These are phyloP conservation scores for Sebastes taczanowskii DNA, from an alignment of 2,797 vertebrate species.

Conservation along the genomic window DNA sequence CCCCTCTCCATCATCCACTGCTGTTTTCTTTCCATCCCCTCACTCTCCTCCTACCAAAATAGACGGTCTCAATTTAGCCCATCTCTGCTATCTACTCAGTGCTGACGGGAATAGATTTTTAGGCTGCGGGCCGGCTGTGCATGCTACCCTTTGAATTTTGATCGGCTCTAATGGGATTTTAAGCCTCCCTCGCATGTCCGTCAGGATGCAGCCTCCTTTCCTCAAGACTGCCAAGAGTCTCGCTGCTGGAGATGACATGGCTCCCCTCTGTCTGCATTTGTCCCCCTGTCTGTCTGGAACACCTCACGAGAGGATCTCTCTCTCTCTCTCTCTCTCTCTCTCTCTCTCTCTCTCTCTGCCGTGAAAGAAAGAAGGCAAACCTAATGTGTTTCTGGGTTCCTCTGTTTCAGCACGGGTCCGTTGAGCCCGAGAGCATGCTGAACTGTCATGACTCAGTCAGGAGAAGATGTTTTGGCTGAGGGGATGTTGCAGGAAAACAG, in stretches of 20 bases:
- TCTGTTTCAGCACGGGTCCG: background rate
- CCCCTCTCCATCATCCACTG: background rate
- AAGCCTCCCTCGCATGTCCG: slow-evolving; percentile 59
- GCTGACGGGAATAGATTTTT: slow-evolving; percentile 75
- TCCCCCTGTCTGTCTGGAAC: background rate
- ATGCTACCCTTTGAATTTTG: slow-evolving; percentile 70
- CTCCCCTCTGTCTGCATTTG: slow-evolving; percentile 20
- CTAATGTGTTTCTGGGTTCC: background rate
- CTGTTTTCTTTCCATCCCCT: slow-evolving; percentile 57
- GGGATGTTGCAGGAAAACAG: slow-evolving; percentile 1
- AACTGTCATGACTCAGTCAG: slow-evolving; percentile 32
- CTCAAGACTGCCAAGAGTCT: slow-evolving; percentile 36
- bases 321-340: background rate
- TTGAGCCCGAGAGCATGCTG: slow-evolving; percentile 16
- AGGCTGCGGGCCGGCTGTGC: slow-evolving; percentile 58
- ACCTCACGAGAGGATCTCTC: slow-evolving; percentile 21
- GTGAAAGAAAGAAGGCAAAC: background rate
- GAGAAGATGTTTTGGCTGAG: slow-evolving; percentile 31
- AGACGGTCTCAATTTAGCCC: slow-evolving; percentile 66
- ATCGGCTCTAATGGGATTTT: slow-evolving; percentile 75
- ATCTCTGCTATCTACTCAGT: slow-evolving; percentile 67
- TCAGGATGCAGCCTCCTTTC: slow-evolving; percentile 58
- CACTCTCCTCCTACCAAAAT: slow-evolving; percentile 69
- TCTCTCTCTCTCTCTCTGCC: background rate
- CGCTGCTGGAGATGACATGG: background rate